These are phyloP conservation scores for Antheraea pernyi DNA, from an alignment of 1,140 invertebrate species.

Conservation along the genomic window DNA sequence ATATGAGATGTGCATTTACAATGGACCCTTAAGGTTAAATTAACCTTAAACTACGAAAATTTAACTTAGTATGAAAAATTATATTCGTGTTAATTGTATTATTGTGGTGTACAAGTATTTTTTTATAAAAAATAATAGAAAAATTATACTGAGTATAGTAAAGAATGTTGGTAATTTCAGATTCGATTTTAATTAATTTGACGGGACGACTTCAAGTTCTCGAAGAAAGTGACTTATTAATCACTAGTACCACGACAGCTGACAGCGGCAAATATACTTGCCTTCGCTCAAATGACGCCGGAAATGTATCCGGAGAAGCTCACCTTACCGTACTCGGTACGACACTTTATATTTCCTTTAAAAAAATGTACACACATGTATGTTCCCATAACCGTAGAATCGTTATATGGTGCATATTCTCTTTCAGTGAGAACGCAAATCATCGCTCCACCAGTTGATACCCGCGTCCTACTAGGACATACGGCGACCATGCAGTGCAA, in stretches of 20 bases:
- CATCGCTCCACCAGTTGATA: constrained; percentile 93
- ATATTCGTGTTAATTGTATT: no score
- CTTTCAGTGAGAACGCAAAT: constrained; percentile 93
- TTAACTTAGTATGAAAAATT: no score
- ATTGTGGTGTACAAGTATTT: no score
- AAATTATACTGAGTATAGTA: neutral
- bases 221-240: constrained; percentile 91
- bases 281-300: constrained; percentile 92
- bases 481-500: constrained; percentile 95
- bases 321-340: constrained; percentile 91
- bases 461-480: constrained; percentile 92
- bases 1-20: no score
- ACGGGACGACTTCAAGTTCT: constrained; percentile 89
- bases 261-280: constrained; percentile 96
- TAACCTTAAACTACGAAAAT: no score
- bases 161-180: constrained; percentile 39
- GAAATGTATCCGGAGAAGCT: constrained; percentile 89
- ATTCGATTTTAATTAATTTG: constrained; percentile 70
- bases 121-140: no score
- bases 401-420: neutral
- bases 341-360: constrained; percentile 27
- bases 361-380: neutral
- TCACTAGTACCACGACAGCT: constrained; percentile 89
- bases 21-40: no score
- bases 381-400: neutral